These are phyloP conservation scores for Plectrocnemia conspersa DNA, from an alignment of 1,140 invertebrate species.

Conservation along the genomic window DNA sequence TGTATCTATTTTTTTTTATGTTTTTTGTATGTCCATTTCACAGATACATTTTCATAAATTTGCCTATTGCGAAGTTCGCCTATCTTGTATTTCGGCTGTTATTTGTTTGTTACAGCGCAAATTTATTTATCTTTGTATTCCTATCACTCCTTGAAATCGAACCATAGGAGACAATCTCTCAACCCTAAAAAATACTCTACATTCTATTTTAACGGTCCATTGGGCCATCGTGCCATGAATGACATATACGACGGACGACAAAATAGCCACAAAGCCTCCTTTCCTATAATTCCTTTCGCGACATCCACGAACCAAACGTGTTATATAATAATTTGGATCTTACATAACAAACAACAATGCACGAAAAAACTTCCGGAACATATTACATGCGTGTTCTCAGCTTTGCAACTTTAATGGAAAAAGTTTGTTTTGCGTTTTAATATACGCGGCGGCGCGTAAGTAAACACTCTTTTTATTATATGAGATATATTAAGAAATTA, in stretches of 20 bases:
- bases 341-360: conserved; percentile 12
- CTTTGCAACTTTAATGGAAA: conserved; percentile 28
- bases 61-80: no score
- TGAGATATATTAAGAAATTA: background rate
- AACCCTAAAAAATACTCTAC: conserved; percentile 22
- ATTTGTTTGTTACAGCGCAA: no score
- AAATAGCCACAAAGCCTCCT: no score
- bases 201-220: conserved; percentile 19
- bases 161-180: conserved; percentile 19
- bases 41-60: no score
- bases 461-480: no score
- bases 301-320: background rate
- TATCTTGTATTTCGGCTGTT: no score
- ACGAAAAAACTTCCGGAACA: conserved; percentile 10
- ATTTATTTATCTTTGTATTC: conserved; percentile 21
- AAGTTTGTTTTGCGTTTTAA: conserved; percentile 14
- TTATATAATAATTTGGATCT: conserved; percentile 8
- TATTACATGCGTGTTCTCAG: conserved; percentile 16
- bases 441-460: background rate
- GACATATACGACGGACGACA: background rate
- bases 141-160: conserved; percentile 10
- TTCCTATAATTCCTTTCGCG: background rate
- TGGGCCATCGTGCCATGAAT: background rate
- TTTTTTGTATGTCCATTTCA: no score
- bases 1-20: background rate